Percentiles rank a stretch among this genome's conserved stretches.
phyloP scores from a whole-genome alignment of 2,888 invertebrate species.

The Rutpela maculata region DNA sequence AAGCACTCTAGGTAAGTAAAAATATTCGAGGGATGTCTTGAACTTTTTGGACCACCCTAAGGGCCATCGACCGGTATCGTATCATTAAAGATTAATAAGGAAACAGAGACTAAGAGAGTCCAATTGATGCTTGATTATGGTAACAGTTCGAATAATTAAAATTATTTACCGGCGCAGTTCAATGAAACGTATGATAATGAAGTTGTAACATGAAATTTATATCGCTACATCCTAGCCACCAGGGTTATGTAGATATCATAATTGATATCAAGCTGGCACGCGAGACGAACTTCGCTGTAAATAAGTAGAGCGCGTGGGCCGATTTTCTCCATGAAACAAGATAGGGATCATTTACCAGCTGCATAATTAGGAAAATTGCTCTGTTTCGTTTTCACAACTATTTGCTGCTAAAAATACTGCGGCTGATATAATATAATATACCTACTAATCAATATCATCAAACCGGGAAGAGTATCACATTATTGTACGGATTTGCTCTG shows the following conservation, averaged over 20 bases:
- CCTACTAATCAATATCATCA: too few species aligned
- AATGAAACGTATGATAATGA: background rate
- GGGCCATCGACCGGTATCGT: too few species aligned
- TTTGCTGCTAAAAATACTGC: background rate
- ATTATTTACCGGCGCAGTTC: background rate
- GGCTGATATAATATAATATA: too few species aligned
- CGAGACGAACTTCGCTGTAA: background rate
- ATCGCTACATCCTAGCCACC: background rate
- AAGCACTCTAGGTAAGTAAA: too few species aligned
- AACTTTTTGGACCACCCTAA: too few species aligned
- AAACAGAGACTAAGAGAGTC: background rate
- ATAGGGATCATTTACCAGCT: background rate
- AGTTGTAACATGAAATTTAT: background rate
- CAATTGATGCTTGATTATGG: background rate
- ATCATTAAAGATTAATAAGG: background rate
- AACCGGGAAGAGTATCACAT: too few species aligned
- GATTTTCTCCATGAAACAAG: background rate
- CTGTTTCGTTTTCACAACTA: slow-evolving; percentile 5
- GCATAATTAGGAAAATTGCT: background rate
- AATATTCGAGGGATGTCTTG: too few species aligned
- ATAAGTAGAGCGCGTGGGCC: background rate
- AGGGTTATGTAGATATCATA: background rate
- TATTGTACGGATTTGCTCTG: too few species aligned
- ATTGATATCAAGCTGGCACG: slow-evolving; percentile 7
- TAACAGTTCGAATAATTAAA: background rate